These are phyloP conservation scores for Crotalus horridus DNA, from an alignment of 2,113 vertebrate genomes.

Conservation along the genomic window DNA sequence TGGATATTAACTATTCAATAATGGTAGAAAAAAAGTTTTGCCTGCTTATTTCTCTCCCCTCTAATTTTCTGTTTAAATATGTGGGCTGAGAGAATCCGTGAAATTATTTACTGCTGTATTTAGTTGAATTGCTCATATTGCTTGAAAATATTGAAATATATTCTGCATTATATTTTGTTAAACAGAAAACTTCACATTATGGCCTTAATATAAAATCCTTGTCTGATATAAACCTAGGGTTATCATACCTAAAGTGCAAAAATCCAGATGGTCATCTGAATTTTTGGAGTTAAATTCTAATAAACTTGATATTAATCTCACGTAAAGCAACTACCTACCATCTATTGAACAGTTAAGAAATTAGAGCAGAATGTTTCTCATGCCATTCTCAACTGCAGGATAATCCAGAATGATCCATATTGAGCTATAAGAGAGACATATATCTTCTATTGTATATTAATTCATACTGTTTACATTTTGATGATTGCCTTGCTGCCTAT, in stretches of 20 bases:
- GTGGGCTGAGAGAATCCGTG: not conserved
- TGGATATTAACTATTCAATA: not conserved
- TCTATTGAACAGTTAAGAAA: too few relatives aligned
- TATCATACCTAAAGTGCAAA: not conserved
- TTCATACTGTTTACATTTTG: not conserved
- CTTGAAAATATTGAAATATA: not conserved
- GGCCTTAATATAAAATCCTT: not conserved
- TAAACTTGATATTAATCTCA: not conserved
- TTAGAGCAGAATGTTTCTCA: not conserved
- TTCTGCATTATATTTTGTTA: not conserved
- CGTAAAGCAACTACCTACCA: not conserved
- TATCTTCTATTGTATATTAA: not conserved
- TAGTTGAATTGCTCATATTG: not conserved
- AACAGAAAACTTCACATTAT: not conserved
- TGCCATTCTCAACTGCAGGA: not conserved
- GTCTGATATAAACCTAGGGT: not conserved
- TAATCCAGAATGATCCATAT: not conserved
- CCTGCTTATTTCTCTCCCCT: not conserved
- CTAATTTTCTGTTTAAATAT: not conserved
- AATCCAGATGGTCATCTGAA: not conserved
- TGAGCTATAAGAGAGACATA: not conserved
- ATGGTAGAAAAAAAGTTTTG: not conserved
- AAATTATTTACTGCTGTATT: not conserved
- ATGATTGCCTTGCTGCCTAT: not conserved
- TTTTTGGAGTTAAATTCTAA: not conserved